A percentile compares a stretch with the other conserved stretches of the same genome.
phyloP scores from a whole-genome alignment of 2,888 invertebrate genomes.

The Tiphia femorata region DNA sequence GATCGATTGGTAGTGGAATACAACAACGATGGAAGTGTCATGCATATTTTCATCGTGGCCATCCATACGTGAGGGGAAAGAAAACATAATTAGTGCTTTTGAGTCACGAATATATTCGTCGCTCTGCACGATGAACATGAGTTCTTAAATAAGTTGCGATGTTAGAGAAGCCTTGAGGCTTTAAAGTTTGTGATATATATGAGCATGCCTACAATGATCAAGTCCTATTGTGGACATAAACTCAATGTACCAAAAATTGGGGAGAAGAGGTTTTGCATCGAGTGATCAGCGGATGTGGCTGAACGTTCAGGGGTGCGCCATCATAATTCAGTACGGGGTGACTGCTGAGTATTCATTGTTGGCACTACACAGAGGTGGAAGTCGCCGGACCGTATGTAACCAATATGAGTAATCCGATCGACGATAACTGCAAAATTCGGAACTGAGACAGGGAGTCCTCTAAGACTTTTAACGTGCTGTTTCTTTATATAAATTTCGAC shows the following conservation, averaged over 20 bases:
- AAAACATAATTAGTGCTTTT: slow-evolving; percentile 21
- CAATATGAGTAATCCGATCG: slow-evolving; percentile 59
- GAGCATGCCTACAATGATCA: slow-evolving; percentile 30
- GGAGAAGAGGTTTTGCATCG: slow-evolving; percentile 57
- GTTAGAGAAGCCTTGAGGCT: slow-evolving; percentile 34
- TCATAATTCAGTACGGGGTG: slow-evolving; percentile 63
- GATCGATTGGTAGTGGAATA: slow-evolving; percentile 29
- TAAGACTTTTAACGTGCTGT: slow-evolving; percentile 3
- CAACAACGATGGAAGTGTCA: slow-evolving; percentile 33
- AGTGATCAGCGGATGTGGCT: slow-evolving; percentile 60
- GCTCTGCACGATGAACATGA: slow-evolving; percentile 12
- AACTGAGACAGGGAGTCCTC: slow-evolving; percentile 6
- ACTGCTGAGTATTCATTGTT: slow-evolving; percentile 65
- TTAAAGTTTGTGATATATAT: slow-evolving; percentile 36
- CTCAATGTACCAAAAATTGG: slow-evolving; percentile 41
- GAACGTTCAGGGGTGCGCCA: slow-evolving; percentile 64
- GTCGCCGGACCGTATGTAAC: slow-evolving; percentile 68
- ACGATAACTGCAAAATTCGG: slow-evolving; percentile 24
- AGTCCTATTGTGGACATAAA: slow-evolving; percentile 39
- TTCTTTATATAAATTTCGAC: neutral
- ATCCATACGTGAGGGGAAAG: slow-evolving; percentile 14
- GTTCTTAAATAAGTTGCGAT: slow-evolving; percentile 37
- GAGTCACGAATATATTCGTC: slow-evolving; percentile 16
- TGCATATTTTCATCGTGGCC: slow-evolving; percentile 23
- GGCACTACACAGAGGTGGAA: slow-evolving; percentile 65